Percentiles rank a stretch among this genome's conserved stretches.
Evolutionary conservation across 1,140 invertebrate genomes (phyloP).

Genomic region (Dendrolimus punctatus): DNA sequence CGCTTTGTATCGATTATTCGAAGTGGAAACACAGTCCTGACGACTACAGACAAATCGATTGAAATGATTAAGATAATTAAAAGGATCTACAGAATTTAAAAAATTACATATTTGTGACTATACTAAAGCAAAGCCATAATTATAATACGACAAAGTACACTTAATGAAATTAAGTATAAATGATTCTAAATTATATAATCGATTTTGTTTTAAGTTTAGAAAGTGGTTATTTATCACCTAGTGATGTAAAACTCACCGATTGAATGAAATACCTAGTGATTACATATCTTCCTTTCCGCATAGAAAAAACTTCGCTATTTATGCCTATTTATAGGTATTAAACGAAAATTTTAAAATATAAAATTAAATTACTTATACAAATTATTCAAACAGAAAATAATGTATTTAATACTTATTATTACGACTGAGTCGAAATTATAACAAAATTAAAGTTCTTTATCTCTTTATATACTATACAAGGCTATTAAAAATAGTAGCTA

Average conservation of each 20-base stretch:
- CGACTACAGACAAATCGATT: no score
- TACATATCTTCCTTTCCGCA: constrained; percentile 52
- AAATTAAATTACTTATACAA: constrained; percentile 24
- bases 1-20: not conserved
- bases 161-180: constrained; percentile 61
- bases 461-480: no score
- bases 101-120: not conserved
- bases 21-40: not conserved
- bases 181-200: constrained; percentile 37
- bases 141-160: constrained; percentile 17
- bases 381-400: constrained; percentile 8
- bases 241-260: constrained; percentile 44
- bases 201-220: constrained; percentile 28
- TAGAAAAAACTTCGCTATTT: constrained; percentile 34
- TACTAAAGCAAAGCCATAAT: constrained; percentile 8
- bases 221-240: constrained; percentile 43
- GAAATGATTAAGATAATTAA: no score
- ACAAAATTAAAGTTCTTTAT: no score
- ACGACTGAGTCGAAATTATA: constrained; percentile 14
- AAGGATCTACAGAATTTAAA: no score
- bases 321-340: constrained; percentile 56
- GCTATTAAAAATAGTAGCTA: no score
- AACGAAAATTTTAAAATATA: constrained; percentile 11
- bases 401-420: constrained; percentile 11
- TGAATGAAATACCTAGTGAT: constrained; percentile 28